Evolutionary conservation across 2,888 invertebrate species (phyloP).

Genomic region (Willowsia nigromaculata): DNA sequence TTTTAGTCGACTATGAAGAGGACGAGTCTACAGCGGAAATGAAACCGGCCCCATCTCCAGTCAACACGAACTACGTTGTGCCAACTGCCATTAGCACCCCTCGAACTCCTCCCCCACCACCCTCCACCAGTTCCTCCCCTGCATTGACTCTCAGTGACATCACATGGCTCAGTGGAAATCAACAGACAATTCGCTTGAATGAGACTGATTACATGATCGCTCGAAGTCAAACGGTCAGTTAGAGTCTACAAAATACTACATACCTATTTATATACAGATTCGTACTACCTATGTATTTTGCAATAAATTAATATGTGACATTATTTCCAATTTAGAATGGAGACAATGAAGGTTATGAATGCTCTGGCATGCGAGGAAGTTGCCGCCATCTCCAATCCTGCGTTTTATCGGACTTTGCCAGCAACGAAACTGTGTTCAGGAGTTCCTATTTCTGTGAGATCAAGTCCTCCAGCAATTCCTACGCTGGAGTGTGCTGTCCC

Average conservation of each 20-base stretch:
- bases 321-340: not conserved
- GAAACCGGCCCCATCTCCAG: not conserved
- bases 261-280: not conserved
- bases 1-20: not conserved
- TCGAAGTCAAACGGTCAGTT: conserved; percentile 46
- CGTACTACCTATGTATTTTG: not conserved
- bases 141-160: conserved; percentile 49
- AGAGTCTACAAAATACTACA: no score
- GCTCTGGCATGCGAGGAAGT: conserved; percentile 43
- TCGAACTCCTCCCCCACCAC: not conserved
- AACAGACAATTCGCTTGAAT: conserved; percentile 18
- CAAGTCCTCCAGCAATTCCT: not conserved
- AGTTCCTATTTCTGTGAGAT: conserved; percentile 74
- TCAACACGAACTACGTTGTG: not conserved
- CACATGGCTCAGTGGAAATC: conserved; percentile 41
- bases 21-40: not conserved
- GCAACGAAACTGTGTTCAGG: conserved; percentile 67
- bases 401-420: conserved; percentile 70
- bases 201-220: conserved; percentile 64
- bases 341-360: not conserved
- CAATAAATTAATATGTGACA: not conserved
- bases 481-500: conserved; percentile 62
- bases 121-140: not conserved
- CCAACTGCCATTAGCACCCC: not conserved
- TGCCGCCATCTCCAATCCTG: conserved; percentile 77